A percentile compares a stretch with the other conserved stretches of the same genome.
These are phyloP conservation scores for Lasiurus borealis DNA, from an alignment of 2,113 vertebrate genomes.

Conservation along the genomic window DNA sequence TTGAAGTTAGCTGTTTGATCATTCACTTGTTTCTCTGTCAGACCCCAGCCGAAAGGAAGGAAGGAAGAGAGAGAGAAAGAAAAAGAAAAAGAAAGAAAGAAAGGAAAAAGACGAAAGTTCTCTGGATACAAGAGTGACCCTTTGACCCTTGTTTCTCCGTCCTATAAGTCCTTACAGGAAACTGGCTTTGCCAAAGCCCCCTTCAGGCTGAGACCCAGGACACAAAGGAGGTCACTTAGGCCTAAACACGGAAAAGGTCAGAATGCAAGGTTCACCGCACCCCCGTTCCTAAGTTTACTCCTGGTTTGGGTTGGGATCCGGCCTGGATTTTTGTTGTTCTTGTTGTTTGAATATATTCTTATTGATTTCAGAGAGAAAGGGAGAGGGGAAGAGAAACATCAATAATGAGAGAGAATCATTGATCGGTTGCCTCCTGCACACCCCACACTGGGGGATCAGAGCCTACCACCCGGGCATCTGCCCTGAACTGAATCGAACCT, in stretches of 20 bases:
- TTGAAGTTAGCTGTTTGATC: slow-evolving; percentile 73
- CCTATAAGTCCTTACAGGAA: not conserved
- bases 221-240: slow-evolving; percentile 2
- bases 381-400: too few relatives aligned
- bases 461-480: too few relatives aligned
- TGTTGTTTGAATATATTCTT: too few relatives aligned
- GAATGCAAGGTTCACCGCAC: not conserved
- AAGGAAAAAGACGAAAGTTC: not conserved
- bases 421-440: too few relatives aligned
- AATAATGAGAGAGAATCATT: too few relatives aligned
- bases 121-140: not conserved
- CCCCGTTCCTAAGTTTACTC: not conserved
- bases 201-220: slow-evolving; percentile 38
- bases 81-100: too few relatives aligned
- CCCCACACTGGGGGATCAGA: too few relatives aligned
- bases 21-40: slow-evolving; percentile 55
- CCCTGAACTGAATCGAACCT: too few relatives aligned
- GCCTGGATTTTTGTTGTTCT: not conserved
- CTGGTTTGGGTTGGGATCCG: not conserved
- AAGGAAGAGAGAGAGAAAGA: too few relatives aligned
- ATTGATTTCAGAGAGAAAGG: too few relatives aligned
- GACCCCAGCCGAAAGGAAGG: not conserved
- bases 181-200: not conserved
- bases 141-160: not conserved
- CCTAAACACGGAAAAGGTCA: not conserved